Percentiles rank a stretch among this genome's conserved stretches.
Evolutionary conservation across 2,797 vertebrate genomes (phyloP).

Genomic region (Fratercula arctica): DNA sequence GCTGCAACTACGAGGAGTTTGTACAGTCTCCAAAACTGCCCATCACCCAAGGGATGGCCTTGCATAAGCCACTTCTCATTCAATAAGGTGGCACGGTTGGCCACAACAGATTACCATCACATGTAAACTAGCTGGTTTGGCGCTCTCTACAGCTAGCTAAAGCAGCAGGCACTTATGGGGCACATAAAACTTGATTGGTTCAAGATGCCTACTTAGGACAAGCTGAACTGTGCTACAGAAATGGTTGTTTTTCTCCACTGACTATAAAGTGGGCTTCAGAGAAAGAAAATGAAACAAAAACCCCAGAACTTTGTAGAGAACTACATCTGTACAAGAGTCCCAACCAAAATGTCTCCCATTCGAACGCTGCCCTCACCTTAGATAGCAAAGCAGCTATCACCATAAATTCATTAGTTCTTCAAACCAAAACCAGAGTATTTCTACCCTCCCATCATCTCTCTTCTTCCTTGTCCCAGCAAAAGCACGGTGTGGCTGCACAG

Average conservation of each 20-base stretch:
- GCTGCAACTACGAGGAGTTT: fast-evolving
- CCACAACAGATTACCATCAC: neutral
- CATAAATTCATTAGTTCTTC: neutral
- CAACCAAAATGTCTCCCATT: neutral
- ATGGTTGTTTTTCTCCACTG: neutral
- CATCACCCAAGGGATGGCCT: neutral
- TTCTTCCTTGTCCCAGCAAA: neutral
- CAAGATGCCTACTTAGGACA: neutral
- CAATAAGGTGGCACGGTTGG: fast-evolving
- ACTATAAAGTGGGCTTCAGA: neutral
- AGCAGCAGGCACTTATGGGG: neutral
- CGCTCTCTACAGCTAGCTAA: neutral
- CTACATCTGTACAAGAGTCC: neutral
- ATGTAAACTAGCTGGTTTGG: neutral
- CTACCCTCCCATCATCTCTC: neutral
- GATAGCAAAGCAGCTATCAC: neutral
- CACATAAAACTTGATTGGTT: neutral
- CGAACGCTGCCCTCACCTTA: neutral
- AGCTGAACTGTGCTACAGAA: neutral
- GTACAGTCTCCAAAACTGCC: neutral
- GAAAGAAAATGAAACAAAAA: neutral
- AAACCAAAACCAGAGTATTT: neutral
- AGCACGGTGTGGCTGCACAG: neutral
- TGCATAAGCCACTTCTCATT: neutral
- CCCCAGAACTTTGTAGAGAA: neutral